These are phyloP conservation scores for Morelia viridis DNA, from an alignment of 2,797 vertebrate genomes.

Conservation along the genomic window DNA sequence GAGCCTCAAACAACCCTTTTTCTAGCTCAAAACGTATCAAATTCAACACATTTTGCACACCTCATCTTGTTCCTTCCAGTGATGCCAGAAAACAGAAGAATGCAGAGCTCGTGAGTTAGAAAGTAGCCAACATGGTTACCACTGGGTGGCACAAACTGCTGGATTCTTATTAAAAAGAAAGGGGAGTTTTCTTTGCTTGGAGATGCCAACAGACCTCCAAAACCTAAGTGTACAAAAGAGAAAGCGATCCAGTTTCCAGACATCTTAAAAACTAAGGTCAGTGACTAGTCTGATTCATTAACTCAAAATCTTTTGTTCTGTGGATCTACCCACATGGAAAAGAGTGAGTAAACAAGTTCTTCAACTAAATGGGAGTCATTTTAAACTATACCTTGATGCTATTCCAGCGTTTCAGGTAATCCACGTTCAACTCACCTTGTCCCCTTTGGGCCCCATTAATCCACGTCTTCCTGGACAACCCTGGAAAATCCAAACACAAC, in stretches of 20 bases:
- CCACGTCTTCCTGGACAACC: constrained; percentile 82
- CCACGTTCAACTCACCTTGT: constrained; percentile 76
- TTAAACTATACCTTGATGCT: not conserved
- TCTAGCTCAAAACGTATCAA: no score
- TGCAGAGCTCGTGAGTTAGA: no score
- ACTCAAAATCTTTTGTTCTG: not conserved
- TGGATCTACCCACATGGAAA: not conserved
- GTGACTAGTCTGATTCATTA: not conserved
- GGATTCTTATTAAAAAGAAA: no score
- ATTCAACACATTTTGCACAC: no score
- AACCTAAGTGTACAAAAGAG: not conserved
- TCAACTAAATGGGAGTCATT: not conserved
- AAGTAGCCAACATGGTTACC: no score
- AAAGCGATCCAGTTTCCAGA: no score
- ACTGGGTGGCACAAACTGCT: no score
- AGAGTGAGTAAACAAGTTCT: not conserved
- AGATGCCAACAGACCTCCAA: not conserved
- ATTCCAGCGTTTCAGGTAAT: accelerated
- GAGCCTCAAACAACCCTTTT: no score
- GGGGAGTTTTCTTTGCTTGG: no score
- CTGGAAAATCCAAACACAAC: constrained; percentile 63
- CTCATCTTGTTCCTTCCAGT: no score
- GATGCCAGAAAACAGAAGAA: no score
- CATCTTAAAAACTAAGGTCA: not conserved
- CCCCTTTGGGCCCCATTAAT: constrained; percentile 82